phyloP scores from a whole-genome alignment of 2,888 invertebrate species.

The Coronaproctus castanopsis region DNA sequence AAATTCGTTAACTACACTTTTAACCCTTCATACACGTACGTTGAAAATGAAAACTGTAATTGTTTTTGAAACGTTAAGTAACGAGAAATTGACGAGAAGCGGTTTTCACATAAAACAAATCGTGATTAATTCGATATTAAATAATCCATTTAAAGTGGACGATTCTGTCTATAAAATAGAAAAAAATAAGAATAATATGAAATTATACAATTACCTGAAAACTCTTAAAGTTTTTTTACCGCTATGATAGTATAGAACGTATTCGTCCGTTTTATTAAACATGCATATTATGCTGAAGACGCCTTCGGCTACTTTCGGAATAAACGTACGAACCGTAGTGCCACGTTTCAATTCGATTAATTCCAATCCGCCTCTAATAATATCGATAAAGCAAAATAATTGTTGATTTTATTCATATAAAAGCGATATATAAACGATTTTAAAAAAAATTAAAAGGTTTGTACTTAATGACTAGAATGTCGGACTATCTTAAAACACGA shows the following conservation, averaged over 20 bases:
- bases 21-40: too few relatives aligned
- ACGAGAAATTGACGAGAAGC: too few relatives aligned
- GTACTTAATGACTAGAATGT: too few relatives aligned
- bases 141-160: too few relatives aligned
- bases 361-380: conserved; percentile 66
- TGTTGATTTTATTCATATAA: not conserved
- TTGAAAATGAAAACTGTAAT: too few relatives aligned
- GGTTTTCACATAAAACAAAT: too few relatives aligned
- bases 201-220: conserved; percentile 41
- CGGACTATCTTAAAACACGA: not conserved
- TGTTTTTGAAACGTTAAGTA: too few relatives aligned
- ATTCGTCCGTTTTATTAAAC: conserved; percentile 83
- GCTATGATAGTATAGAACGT: conserved; percentile 91
- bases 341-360: conserved; percentile 80
- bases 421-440: not conserved
- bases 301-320: conserved; percentile 87
- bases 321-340: conserved; percentile 66
- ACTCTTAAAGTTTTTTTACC: conserved; percentile 83
- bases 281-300: conserved; percentile 88
- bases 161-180: too few relatives aligned
- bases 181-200: too few relatives aligned
- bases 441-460: not conserved
- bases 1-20: too few relatives aligned
- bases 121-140: too few relatives aligned
- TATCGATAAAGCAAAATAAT: not conserved